Evolutionary conservation across 1,140 invertebrate genomes (phyloP).

Genomic region (Drosophila tropicalis): DNA sequence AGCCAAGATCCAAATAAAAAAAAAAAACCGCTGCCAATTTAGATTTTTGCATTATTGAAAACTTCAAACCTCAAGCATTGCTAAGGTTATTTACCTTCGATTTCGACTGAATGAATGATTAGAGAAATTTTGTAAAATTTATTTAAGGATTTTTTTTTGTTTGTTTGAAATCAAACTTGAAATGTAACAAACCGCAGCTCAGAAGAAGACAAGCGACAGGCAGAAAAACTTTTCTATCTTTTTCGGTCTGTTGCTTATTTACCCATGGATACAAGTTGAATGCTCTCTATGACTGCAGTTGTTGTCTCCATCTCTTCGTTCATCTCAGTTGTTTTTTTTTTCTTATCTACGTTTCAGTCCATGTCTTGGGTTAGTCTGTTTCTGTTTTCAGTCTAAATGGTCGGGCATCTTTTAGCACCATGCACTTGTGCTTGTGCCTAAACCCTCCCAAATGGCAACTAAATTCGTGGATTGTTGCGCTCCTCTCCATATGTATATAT

Average conservation of each 20-base stretch:
- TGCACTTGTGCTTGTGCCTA: conserved; percentile 40
- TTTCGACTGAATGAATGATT: too few relatives aligned
- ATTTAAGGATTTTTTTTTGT: neutral
- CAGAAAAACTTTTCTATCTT: neutral
- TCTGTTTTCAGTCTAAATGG: conserved; percentile 6
- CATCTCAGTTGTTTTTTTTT: neutral
- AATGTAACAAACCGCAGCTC: neutral
- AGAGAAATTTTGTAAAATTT: neutral
- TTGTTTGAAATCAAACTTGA: neutral
- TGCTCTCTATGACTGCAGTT: neutral
- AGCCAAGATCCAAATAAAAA: too few relatives aligned
- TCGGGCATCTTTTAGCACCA: conserved; percentile 6
- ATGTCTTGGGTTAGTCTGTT: neutral
- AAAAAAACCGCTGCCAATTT: too few relatives aligned
- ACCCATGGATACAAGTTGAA: conserved; percentile 7
- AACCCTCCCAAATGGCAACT: conserved; percentile 69
- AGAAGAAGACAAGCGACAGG: neutral
- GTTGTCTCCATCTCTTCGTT: neutral
- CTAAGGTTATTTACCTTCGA: too few relatives aligned
- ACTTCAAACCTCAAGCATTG: too few relatives aligned
- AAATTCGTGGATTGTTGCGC: conserved; percentile 77
- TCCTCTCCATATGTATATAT: conserved; percentile 22
- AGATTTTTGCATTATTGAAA: too few relatives aligned
- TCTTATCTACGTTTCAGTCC: neutral
- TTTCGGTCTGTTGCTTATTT: conserved; percentile 3